These are phyloP conservation scores for Eupithecia dodoneata DNA, from an alignment of 2,888 invertebrate genomes.

Conservation along the genomic window DNA sequence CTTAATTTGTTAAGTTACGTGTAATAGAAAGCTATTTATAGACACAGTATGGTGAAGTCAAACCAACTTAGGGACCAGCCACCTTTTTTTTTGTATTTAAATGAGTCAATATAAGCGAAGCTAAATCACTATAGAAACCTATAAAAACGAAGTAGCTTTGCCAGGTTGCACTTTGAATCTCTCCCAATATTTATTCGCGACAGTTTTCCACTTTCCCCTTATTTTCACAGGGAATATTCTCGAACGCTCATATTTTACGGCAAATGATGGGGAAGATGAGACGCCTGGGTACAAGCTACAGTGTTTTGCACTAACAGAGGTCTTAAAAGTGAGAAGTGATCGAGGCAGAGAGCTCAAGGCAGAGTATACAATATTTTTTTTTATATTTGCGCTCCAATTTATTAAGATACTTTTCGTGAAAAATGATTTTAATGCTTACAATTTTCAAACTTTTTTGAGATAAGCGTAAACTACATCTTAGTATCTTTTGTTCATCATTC, in stretches of 20 bases:
- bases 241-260: constrained; percentile 55
- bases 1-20: too few species aligned
- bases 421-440: not conserved
- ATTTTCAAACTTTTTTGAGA: not conserved
- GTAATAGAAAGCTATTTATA: too few species aligned
- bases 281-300: constrained; percentile 53
- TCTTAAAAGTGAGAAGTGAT: constrained; percentile 30
- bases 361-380: not conserved
- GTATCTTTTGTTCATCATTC: not conserved
- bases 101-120: not conserved
- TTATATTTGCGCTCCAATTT: not conserved
- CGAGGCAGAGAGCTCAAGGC: constrained; percentile 9
- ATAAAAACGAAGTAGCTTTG: not conserved
- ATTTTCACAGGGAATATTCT: constrained; percentile 50
- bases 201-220: constrained; percentile 33
- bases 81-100: not conserved
- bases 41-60: not conserved
- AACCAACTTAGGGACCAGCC: not conserved
- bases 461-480: not conserved
- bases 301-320: constrained; percentile 54
- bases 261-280: constrained; percentile 52
- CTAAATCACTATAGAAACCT: not conserved
- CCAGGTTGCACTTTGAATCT: constrained; percentile 17
- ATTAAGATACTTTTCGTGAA: not conserved
- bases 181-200: constrained; percentile 4